Percentiles rank a stretch among this genome's conserved stretches.
Conservation (phyloP, 2,113 vertebrate genomes). For the Pantherophis guttatus region DNA sequence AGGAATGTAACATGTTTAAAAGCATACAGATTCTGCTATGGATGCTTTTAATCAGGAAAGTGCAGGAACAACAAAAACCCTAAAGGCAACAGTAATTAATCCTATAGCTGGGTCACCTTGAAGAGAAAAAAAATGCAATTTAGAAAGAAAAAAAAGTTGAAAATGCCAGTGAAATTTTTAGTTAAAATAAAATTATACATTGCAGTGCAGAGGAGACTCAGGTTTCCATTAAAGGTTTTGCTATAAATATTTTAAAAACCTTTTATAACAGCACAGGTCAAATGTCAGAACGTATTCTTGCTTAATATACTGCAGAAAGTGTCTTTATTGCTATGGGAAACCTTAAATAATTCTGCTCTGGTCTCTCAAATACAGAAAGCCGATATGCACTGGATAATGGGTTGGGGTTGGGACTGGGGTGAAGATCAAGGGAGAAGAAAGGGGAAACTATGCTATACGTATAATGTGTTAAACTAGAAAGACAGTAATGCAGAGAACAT, state of each 20-base stretch:
- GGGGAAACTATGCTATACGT: not conserved
- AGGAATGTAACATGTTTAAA: not conserved
- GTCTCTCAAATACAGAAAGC: not conserved
- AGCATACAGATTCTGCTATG: not conserved
- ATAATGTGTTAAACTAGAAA: too few relatives aligned
- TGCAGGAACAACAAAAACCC: not conserved
- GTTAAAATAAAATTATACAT: not conserved
- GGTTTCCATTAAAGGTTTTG: not conserved
- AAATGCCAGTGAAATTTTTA: not conserved
- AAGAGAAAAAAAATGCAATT: not conserved
- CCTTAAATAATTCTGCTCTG: not conserved
- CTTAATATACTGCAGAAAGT: not conserved
- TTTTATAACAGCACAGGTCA: not conserved
- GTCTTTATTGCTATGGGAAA: not conserved
- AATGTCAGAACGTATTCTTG: not conserved
- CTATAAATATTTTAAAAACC: not conserved
- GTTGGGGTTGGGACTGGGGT: not conserved
- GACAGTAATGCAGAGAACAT: not conserved
- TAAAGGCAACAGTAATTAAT: not conserved
- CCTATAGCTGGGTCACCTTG: not conserved
- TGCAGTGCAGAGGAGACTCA: not conserved
- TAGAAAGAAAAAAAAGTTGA: not conserved
- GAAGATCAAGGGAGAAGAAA: not conserved
- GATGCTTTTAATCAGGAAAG: not conserved
- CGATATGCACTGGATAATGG: not conserved